Evolutionary conservation across 2,888 invertebrate species (phyloP), one percentile per base, ranked within the genome.

Genomic region (Bombylius major): DNA sequence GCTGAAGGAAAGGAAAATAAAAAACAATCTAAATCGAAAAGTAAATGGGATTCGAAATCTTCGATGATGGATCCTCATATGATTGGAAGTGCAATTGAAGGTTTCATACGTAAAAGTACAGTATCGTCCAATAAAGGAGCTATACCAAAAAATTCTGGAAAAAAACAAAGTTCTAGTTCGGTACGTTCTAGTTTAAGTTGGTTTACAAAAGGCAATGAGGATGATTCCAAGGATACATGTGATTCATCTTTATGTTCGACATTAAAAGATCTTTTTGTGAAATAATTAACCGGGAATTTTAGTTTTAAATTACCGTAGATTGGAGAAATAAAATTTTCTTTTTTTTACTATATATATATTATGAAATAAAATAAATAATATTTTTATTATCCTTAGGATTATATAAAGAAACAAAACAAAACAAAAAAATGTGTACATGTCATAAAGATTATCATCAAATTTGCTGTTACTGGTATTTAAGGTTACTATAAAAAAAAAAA

Each of bases 251-350:
- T 90, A 63, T 89, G 89, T 76, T 84, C 89, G 61, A 87, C 89
- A 50, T 76, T 90, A 54, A 90, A 90, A 74, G 89, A 90, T 75
- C 82, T 90, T 53, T 90, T 90, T 71, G 89, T 89, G 69, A 90
- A 90, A 82, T 86, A 82, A 76, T 69, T 68, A 60, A 63, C 65
- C 61, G 65, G 64, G 62, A 65, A 61, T 56, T 62, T 66, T 55
- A 65, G 64, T 51, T 66, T 65, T 62, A 65, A 62, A 56, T 60
- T 66, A 53, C 62, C 65, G 54, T 65, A 63, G 63, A 61, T 50
- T 32, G 32, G 51, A 44, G 13, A n/a, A 46, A 46, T 4, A 9
- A 36, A 12, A 1, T 23, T 39, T 39, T 14, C 4, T 55, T 48
- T 44, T 50, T 50, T n/a, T n/a, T n/a, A n/a, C n/a, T n/a, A n/a